Evolutionary conservation across 2,888 invertebrate genomes (phyloP).

Genomic region (Taenaris catops): DNA sequence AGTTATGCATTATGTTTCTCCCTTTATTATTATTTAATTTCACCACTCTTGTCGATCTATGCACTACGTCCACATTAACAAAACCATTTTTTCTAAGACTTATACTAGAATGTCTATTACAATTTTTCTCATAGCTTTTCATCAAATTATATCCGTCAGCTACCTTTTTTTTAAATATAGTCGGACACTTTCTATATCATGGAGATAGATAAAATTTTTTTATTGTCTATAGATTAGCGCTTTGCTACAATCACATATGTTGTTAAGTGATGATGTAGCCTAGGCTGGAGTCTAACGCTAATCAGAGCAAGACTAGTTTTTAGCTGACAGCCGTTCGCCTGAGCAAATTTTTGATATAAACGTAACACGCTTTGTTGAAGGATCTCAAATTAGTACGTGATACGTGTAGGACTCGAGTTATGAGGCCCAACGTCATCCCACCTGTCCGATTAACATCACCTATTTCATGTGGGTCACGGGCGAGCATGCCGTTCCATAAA

Average conservation of each 20-base stretch:
- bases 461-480: constrained; percentile 65
- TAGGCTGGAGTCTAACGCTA: no score
- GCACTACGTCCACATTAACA: constrained; percentile 36
- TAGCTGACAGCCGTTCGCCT: no score
- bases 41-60: constrained; percentile 35
- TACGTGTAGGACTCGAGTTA: no score
- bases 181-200: neutral
- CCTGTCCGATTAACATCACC: constrained; percentile 77
- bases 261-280: no score
- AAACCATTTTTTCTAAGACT: constrained; percentile 24
- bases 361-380: constrained; percentile 4
- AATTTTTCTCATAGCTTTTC: neutral
- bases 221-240: no score
- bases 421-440: constrained; percentile 54
- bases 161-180: no score
- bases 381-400: constrained; percentile 27
- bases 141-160: no score
- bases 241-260: no score
- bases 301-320: no score
- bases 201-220: no score
- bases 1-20: constrained; percentile 21
- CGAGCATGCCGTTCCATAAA: constrained; percentile 57
- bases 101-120: neutral
- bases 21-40: constrained; percentile 28
- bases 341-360: no score